Base-by-base conservation (phyloP, 1,140 invertebrate genomes). In the Sycophila sp. region DNA sequence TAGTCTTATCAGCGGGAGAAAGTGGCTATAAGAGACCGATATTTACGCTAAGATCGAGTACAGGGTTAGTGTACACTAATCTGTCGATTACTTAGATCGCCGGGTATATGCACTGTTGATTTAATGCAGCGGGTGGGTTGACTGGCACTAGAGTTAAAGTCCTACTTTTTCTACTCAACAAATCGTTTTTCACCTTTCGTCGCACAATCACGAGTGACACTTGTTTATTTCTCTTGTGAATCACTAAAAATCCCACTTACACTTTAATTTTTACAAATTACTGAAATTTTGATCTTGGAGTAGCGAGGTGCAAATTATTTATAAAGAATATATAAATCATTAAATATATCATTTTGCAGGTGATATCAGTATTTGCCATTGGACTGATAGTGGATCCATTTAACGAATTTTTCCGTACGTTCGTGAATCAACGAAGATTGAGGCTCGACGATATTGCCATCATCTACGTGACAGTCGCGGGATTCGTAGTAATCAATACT, bases 401-500 rank as follows among this genome's bases (percentile, higher is more conserved):
- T 22, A 87, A 89, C 64, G 84, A 78, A 17, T 84, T 84, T 59
- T 77, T 82, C 40, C 72, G 45, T 24, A 77, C 86, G 38, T 63
- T 59, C 28, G 65, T 78, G 34, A 78, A 84, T 62, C 80, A 79
- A 42, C 73, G 81, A 65, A 73, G 84, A 69, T 84, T 80, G 24
- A 88, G 87, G 55, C 80, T 89, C 32, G 85, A 89, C 74, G 87
- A 90, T 71, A 83, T 87, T 1, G 88, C 86, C 4, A 77, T 90
- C 8, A 87, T 90, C 73, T 90, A 89, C 76, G 85, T 89, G 24
- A 83, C 88, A 2, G 84, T 88, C 58, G 85, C 81, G 11, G 88
- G 89, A 51, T 91, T 88, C 75, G 87, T 92, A 64, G 84, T 92
- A 60, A 90, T 92, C 76, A 91, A 91, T 66, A 77, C 85, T 0